Conservation (phyloP, 2,888 invertebrate genomes). For the Pogonocherus hispidulus region DNA sequence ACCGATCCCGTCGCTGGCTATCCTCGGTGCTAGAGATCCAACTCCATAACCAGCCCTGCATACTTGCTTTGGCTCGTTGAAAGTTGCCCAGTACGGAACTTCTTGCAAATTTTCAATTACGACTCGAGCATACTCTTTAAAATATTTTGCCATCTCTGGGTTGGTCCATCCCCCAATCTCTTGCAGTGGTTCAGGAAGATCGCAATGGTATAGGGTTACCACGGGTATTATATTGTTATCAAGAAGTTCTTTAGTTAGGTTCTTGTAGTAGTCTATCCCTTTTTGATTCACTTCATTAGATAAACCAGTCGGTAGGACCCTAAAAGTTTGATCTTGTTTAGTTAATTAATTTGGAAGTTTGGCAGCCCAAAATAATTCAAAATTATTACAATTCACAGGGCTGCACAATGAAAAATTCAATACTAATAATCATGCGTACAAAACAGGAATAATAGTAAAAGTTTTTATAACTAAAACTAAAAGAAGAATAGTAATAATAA, state of each 20-base stretch:
- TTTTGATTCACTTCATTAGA: slow-evolving; percentile 74
- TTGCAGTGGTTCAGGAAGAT: slow-evolving; percentile 70
- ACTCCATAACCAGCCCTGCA: slow-evolving; percentile 55
- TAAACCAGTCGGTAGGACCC: slow-evolving; percentile 79
- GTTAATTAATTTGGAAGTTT: too few relatives aligned
- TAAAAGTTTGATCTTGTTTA: slow-evolving; percentile 60
- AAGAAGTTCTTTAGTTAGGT: slow-evolving; percentile 75
- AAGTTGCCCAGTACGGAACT: slow-evolving; percentile 74
- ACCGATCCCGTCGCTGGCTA: slow-evolving; percentile 68
- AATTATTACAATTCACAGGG: too few relatives aligned
- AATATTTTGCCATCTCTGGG: slow-evolving; percentile 73
- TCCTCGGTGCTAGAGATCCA: slow-evolving; percentile 58
- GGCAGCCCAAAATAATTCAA: too few relatives aligned
- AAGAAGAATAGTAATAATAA: too few relatives aligned
- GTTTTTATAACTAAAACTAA: too few relatives aligned
- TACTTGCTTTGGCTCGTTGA: slow-evolving; percentile 31
- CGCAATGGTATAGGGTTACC: slow-evolving; percentile 72
- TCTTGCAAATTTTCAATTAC: slow-evolving; percentile 72
- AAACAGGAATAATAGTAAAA: too few relatives aligned
- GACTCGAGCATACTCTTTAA: slow-evolving; percentile 72
- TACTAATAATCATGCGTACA: too few relatives aligned
- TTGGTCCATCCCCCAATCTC: slow-evolving; percentile 76
- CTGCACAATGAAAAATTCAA: too few relatives aligned
- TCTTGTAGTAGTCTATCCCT: slow-evolving; percentile 82
- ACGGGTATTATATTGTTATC: slow-evolving; percentile 71